Evolutionary conservation across 2,113 vertebrate species (phyloP), one percentile per base, ranked within the genome.

Genomic region (Notarius lentiginosus): DNA sequence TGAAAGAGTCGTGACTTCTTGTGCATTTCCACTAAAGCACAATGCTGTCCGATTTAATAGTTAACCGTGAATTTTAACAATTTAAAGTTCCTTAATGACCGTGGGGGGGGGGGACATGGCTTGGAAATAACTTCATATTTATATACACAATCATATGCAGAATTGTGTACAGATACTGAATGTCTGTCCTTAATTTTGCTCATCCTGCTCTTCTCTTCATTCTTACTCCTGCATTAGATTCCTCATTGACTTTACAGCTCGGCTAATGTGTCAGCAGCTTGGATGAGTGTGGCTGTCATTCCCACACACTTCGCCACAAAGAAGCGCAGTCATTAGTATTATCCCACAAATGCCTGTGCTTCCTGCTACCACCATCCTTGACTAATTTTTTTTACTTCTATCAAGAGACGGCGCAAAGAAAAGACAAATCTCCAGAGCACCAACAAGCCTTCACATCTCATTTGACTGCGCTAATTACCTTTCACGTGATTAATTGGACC

Each of bases 401-500:
- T 94, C 90, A 55, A 88, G 41, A 85, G 27, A 76, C 24, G 20
- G 53, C 1, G 75, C 72, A 86, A 87, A 80, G 77, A 75, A 87
- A 90, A 73, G 77, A 89, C 84, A 90, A 91, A 93, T 94, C 93
- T 93, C 91, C 92, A 86, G 92, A 92, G 93, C 91, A 90, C 80
- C 85, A 30, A 90, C 92, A 92, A 93, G 93, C 92, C 94, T 95
- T 93, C 94, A 92, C 91, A 80, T 92, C 92, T 94, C 94, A 94
- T 95, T 93, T 95, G 92, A 93, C 93, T 94, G 94, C 92, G 93
- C 93, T 95, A 94, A 96, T 96, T 95, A 95, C 89, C 92, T 93
- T 94, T 93, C 92, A 92, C 91, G 92, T 95, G 94, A 95, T 96
- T 95, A 95, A 95, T 95, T 95, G 93, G 91, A 93, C 94, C 93